phyloP scores from a whole-genome alignment of 1,140 invertebrate genomes.

The Tribolium castaneum region DNA sequence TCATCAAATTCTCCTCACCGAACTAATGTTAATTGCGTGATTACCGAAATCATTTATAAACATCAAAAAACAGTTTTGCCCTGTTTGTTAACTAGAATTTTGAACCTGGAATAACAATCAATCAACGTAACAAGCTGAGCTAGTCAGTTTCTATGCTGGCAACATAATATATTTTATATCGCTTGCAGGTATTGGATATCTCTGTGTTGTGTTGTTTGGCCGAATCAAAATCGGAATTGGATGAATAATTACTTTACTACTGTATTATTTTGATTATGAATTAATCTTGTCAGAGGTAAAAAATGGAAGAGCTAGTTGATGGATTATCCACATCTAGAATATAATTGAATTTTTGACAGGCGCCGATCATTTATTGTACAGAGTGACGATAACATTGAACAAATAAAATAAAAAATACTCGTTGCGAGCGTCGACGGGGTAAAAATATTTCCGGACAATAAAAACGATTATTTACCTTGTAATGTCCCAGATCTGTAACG shows the following conservation, averaged over 20 bases:
- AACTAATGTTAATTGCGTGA: background rate
- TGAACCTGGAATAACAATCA: background rate
- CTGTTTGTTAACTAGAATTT: too few species aligned
- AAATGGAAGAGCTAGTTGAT: constrained; percentile 6
- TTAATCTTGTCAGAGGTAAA: constrained; percentile 4
- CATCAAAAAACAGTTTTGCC: too few species aligned
- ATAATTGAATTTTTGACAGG: background rate
- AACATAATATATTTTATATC: constrained; percentile 19
- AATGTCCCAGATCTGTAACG: constrained; percentile 83
- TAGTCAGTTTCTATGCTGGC: background rate
- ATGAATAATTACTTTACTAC: constrained; percentile 29
- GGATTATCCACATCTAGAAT: background rate
- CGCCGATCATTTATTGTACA: background rate
- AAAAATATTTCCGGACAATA: constrained; percentile 51
- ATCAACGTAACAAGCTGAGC: background rate
- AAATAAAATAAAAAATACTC: background rate
- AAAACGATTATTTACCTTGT: constrained; percentile 72
- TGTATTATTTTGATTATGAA: constrained; percentile 18
- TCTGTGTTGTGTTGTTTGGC: background rate
- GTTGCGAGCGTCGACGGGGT: background rate
- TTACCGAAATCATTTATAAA: too few species aligned
- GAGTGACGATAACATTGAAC: background rate
- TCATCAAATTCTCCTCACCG: background rate
- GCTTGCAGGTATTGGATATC: constrained; percentile 21
- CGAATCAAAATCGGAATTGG: background rate